Base-by-base conservation (phyloP, 2,888 invertebrate genomes). In the Macrophya annulata region DNA sequence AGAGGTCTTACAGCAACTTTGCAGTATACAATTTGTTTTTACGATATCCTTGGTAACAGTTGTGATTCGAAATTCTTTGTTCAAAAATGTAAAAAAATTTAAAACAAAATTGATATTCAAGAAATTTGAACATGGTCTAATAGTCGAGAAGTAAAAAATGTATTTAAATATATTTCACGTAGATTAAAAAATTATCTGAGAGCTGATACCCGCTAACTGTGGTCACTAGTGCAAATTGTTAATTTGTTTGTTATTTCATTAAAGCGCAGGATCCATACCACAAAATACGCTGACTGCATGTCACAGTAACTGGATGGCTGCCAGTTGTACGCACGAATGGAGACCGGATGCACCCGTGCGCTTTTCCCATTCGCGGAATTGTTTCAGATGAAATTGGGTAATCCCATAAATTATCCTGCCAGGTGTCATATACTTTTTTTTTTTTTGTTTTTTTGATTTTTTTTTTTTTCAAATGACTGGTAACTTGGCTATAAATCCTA, bases 361-460 rank as follows among this genome's bases (percentile, higher is more conserved):
- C 72, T 84, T 85, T 79, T 84, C 74, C 74, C 83, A 84, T 76
- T 55, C 15, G 76, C 21, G 51, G 72, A 85, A 72, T 85, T 86
- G 87, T 86, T 88, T 87, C 88, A 87, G 88, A 86, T 87, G 85
- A 84, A 76, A 85, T 87, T 84, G 51, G 83, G 84, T 85, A 86
- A 86, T 62, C 81, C 86, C 90, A 90, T 90, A 89, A 88, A 90
- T 90, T 90, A 90, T 88, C 86, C 87, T 86, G 86, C 86, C 87
- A 87, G 86, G 86, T 89, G 77, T 77, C 31, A 51, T 31, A 51
- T 5, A 17, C 48, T 76, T 76, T 45, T 72, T 40, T 65, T 21
- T 65, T 65, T 86, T 86, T 55, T 76, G 21, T 85, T 87, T 85
- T 83, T 83, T 87, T 86, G 31, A 85, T 87, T 85, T 84, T 83